These are phyloP conservation scores for Pollenia griseotomentosa DNA, from an alignment of 2,888 invertebrate species.

Conservation along the genomic window DNA sequence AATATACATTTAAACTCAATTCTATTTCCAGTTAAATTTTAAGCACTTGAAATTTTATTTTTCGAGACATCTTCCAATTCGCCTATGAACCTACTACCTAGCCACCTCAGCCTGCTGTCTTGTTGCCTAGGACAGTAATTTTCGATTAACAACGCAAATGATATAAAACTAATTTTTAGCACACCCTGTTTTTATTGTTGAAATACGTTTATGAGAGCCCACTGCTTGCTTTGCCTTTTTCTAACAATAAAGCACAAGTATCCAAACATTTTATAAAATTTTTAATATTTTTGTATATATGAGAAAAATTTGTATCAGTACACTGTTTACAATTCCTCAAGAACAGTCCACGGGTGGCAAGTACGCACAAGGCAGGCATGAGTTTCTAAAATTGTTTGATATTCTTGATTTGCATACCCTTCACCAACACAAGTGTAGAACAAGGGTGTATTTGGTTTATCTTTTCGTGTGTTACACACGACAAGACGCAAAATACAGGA, in stretches of 20 bases:
- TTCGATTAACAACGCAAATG: too few relatives aligned
- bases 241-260: constrained; percentile 10
- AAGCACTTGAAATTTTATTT: too few relatives aligned
- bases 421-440: background rate
- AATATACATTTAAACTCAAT: too few relatives aligned
- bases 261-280: constrained; percentile 32
- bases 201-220: constrained; percentile 54
- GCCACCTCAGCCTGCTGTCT: too few relatives aligned
- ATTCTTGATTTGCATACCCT: constrained; percentile 20
- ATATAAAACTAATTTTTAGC: background rate
- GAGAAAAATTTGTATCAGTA: background rate
- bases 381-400: constrained; percentile 53
- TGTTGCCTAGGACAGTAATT: too few relatives aligned
- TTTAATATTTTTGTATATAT: background rate
- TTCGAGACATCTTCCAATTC: too few relatives aligned
- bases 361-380: constrained; percentile 52
- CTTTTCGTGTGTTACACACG: too few relatives aligned
- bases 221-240: constrained; percentile 49
- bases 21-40: too few relatives aligned
- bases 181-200: constrained; percentile 40
- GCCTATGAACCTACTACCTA: too few relatives aligned
- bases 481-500: too few relatives aligned
- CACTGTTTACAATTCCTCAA: background rate
- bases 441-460: background rate
- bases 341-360: constrained; percentile 41